phyloP scores from a whole-genome alignment of 2,797 vertebrate genomes.

The Oceanodroma leucorhoa region DNA sequence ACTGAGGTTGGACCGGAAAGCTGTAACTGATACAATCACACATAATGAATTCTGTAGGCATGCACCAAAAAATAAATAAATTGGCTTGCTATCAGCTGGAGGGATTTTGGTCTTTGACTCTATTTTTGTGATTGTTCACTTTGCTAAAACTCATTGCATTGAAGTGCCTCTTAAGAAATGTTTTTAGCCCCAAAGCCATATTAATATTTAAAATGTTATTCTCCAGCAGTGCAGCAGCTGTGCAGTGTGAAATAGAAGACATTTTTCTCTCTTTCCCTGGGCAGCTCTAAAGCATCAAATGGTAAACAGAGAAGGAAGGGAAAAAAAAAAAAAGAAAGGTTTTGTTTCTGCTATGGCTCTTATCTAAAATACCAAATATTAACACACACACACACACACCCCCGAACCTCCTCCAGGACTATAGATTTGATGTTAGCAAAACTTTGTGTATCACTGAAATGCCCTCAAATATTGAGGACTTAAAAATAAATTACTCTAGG shows the following conservation, averaged over 20 bases:
- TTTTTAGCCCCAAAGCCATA: slow-evolving; percentile 15
- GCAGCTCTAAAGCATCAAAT: slow-evolving; percentile 13
- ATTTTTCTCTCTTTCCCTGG: slow-evolving; percentile 26
- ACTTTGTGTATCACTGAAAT: neutral
- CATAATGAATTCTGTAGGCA: neutral
- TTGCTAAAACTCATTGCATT: neutral
- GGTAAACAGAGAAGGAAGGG: neutral
- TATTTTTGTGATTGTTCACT: neutral
- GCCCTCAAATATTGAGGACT: neutral
- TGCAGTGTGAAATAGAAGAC: slow-evolving; percentile 50
- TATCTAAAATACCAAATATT: neutral
- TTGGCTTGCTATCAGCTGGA: neutral
- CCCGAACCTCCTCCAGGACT: neutral
- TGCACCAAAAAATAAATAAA: neutral
- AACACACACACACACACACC: neutral
- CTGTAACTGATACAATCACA: neutral
- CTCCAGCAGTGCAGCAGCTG: slow-evolving; percentile 51
- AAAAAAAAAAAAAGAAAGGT: neutral
- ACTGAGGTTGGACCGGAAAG: neutral
- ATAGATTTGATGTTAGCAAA: neutral
- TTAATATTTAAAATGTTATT: slow-evolving; percentile 59
- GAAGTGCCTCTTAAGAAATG: slow-evolving; percentile 26
- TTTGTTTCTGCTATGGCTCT: neutral
- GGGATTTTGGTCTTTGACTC: neutral
- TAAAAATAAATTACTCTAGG: neutral